Base-by-base conservation (phyloP, 2,797 vertebrate species). In the Craterocephalus amniculus region DNA sequence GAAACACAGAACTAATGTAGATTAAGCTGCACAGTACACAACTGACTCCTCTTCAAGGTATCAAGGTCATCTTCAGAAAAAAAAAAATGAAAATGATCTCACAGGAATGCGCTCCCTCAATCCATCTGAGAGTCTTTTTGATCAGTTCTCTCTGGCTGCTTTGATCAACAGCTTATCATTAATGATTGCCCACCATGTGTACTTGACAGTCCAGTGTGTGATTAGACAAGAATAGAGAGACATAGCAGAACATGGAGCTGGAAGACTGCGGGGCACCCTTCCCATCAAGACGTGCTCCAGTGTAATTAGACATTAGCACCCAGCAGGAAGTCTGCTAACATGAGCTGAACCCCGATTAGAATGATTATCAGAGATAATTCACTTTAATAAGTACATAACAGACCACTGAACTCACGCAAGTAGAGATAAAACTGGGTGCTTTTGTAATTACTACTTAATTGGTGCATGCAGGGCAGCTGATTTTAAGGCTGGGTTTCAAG, bases 251-350 rank as follows among this genome's bases (percentile, higher is more conserved):
- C 67, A 69, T 62, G 68, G 59, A 79, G 85, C 87, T 67, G 74
- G 43, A 84, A 83, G 85, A 85, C 88, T 91, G 87, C 77, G 67
- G 84, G 92, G 89, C 84, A 88, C 72, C 81, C 79, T 81, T 89
- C 88, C 85, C 84, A 90, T 90, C 87, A 83, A 90, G 89, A 91
- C 74, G 74, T 87, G 88, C 89, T 92, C 81, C 70, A 74, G 78
- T 87, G 86, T 92, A 93, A 94, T 93, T 91, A 93, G 87, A 91
- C 91, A 94, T 93, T 93, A 93, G 87, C 88, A 80, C 92, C 78
- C 91, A 92, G 92, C 91, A 92, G 91, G 92, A 90, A 79, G 89
- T 84, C 87, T 74, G 84, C 89, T 88, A 91, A 91, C 91, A 92
- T 85, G 83, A 89, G 90, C 89, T 80, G 83, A 89, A 89, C 88